Conservation (phyloP, 2,113 vertebrate species). For the Muntiacus reevesi region DNA sequence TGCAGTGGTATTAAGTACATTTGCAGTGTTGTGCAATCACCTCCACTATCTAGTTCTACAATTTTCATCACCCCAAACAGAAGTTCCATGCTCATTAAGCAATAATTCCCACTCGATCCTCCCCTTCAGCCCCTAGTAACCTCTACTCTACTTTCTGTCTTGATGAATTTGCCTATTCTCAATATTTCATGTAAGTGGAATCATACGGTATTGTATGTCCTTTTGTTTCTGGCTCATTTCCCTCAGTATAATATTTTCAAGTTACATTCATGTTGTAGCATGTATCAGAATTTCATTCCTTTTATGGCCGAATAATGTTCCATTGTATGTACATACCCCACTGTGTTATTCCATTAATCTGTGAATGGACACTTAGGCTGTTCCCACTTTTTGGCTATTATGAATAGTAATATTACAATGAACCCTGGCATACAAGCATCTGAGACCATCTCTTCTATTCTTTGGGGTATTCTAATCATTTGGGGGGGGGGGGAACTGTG, state of each 20-base stretch:
- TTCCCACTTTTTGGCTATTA: not conserved
- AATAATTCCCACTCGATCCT: not conserved
- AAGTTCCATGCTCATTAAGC: not conserved
- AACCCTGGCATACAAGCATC: not conserved
- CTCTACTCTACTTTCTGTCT: not conserved
- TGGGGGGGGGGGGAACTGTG: accelerated
- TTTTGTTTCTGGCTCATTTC: not conserved
- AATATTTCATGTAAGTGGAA: not conserved
- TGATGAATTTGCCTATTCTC: not conserved
- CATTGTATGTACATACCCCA: not conserved
- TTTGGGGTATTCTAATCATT: not conserved
- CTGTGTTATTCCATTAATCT: not conserved
- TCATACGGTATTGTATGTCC: not conserved
- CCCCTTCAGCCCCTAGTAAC: not conserved
- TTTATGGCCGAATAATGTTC: not conserved
- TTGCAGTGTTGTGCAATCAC: not conserved
- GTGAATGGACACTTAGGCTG: not conserved
- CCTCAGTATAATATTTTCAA: not conserved
- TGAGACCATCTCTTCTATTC: not conserved
- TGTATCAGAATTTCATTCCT: not conserved
- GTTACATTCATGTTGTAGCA: not conserved
- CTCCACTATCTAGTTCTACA: not conserved
- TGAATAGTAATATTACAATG: not conserved
- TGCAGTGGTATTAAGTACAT: not conserved
- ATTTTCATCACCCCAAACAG: not conserved